Conservation (phyloP, 2,888 invertebrate genomes). For the Dasysyrphus albostriatus region DNA sequence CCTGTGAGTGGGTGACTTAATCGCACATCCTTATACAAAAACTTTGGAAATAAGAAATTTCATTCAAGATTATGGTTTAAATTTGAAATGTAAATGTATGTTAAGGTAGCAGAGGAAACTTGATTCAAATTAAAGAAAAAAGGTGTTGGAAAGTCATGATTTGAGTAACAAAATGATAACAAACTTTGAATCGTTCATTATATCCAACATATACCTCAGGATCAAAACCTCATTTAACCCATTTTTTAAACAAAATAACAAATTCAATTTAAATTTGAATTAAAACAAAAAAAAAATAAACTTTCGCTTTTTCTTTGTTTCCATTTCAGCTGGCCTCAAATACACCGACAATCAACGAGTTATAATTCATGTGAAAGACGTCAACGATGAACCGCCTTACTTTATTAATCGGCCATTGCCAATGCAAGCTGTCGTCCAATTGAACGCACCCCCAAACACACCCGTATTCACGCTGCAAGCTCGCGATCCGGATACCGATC, state of each 20-base stretch:
- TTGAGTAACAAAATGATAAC: no score
- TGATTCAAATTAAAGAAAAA: no score
- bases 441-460: constrained; percentile 97
- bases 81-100: neutral
- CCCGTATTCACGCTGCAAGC: constrained; percentile 99
- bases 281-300: constrained; percentile 4
- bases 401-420: constrained; percentile 98
- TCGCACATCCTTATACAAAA: neutral
- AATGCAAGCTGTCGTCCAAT: constrained; percentile 98
- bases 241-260: neutral
- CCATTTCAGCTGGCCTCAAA: constrained; percentile 83
- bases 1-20: neutral
- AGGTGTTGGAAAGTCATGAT: no score
- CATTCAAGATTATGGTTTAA: neutral
- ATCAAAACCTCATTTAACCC: neutral
- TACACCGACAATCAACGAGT: constrained; percentile 97
- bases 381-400: constrained; percentile 97
- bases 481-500: constrained; percentile 97
- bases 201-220: neutral
- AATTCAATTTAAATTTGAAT: neutral
- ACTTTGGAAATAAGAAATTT: neutral
- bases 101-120: no score
- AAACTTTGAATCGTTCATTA: neutral
- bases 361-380: constrained; percentile 97
- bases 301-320: constrained; percentile 50